Base-by-base conservation (phyloP, 2,797 vertebrate genomes). In the Limnodromus scolopaceus region DNA sequence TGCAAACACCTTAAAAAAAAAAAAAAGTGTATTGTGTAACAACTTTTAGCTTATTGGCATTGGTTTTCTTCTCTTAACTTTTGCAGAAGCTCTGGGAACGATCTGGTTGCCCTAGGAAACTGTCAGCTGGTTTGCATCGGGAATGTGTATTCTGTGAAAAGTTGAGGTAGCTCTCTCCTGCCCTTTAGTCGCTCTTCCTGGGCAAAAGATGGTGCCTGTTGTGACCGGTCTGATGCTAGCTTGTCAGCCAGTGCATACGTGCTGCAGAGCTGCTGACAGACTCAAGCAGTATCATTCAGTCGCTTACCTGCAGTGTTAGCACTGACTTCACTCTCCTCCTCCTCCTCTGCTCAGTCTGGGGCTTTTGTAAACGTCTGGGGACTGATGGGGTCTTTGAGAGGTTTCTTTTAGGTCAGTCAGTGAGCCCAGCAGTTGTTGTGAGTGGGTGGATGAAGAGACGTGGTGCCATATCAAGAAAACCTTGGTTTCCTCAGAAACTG, bases 241-340 rank as follows among this genome's bases (percentile, higher is more conserved):
- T 46, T 43, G 12, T 43, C 83, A 88, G 45, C 10, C 80, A 70
- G 69, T 2, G 1, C 16, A 0, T 12, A 16, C 0, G 0, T 20
- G 38, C 61, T 49, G 6, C 3, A 1, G 68, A 55, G 70, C 53
- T 30, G 63, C 9, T 39, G n/a, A 20, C 54, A n/a, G 45, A 11
- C 22, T 36, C 2, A 1, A 15, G 48, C 2, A 0, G 0, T 34
- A 22, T 23, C 45, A 22, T 10, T 32, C 64, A 48, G 5, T 36
- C 9, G 3, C 32, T 72, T 28, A 38, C 65, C 36, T 61, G 69
- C 46, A 3, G 28, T 6, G 16, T 55, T 64, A 51, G 46, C 46
- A 16, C 18, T n/a, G 80, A 57, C 36, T 55, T 77, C 32, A 1
- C n/a, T 48, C 22, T 46, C 45, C 46, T 88, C 13, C 45, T 88